phyloP scores from a whole-genome alignment of 2,888 invertebrate species.

The Parthenolecanium corni region DNA sequence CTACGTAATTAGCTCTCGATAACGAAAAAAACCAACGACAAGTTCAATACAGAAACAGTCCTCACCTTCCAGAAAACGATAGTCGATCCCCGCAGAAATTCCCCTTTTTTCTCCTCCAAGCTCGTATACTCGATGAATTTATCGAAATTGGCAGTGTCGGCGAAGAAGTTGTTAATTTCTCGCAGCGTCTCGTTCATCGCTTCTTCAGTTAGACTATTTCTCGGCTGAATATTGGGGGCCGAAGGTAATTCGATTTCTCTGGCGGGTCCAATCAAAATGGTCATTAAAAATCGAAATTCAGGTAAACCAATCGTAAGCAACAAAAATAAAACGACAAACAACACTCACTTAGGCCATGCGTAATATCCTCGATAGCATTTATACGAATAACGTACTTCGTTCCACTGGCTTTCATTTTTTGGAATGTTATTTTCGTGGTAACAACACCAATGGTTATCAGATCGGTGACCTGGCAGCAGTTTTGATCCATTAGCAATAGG shows the following conservation, averaged over 20 bases:
- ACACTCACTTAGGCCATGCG: constrained; percentile 42
- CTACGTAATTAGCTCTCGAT: neutral
- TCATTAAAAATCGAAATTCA: neutral
- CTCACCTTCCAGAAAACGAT: constrained; percentile 62
- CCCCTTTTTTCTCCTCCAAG: constrained; percentile 77
- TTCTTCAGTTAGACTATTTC: constrained; percentile 44
- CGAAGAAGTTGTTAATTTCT: constrained; percentile 56
- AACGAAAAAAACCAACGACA: too few relatives aligned
- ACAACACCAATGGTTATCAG: constrained; percentile 47
- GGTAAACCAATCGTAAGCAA: neutral
- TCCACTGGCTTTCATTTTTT: constrained; percentile 58
- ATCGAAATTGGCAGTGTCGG: constrained; percentile 51
- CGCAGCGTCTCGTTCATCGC: constrained; percentile 53
- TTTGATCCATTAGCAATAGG: neutral
- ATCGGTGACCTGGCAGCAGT: constrained; percentile 46
- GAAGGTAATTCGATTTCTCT: constrained; percentile 53
- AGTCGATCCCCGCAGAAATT: constrained; percentile 59
- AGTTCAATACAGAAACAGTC: too few relatives aligned
- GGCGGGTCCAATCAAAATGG: constrained; percentile 28
- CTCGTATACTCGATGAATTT: constrained; percentile 60
- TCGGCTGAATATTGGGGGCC: constrained; percentile 52
- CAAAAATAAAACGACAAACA: constrained; percentile 8
- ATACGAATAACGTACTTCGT: constrained; percentile 56
- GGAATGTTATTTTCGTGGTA: constrained; percentile 52
- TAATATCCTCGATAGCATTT: constrained; percentile 50